These are phyloP conservation scores for Pasiphila rectangulata DNA, from an alignment of 2,888 invertebrate species.

Conservation along the genomic window DNA sequence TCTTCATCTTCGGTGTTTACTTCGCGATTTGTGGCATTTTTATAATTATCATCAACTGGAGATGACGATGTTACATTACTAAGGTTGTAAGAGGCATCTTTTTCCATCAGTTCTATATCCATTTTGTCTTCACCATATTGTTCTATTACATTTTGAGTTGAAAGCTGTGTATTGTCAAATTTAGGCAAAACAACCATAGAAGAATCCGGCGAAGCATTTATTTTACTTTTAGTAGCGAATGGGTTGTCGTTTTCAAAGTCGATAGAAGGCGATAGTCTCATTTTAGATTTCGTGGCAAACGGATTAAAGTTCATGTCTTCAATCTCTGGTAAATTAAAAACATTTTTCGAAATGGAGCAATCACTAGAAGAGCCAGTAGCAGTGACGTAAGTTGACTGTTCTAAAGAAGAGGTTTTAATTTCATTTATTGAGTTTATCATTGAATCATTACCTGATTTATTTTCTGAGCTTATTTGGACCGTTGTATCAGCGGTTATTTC, in stretches of 20 bases:
- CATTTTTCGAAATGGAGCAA: slow-evolving; percentile 48
- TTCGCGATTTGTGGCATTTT: slow-evolving; percentile 53
- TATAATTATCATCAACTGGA: slow-evolving; percentile 49
- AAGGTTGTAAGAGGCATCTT: slow-evolving; percentile 40
- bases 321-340: slow-evolving; percentile 68
- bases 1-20: slow-evolving; percentile 71
- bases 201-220: slow-evolving; percentile 31
- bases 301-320: slow-evolving; percentile 61
- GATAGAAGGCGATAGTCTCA: slow-evolving; percentile 47
- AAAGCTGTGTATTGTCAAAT: slow-evolving; percentile 13
- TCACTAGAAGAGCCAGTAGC: slow-evolving; percentile 48
- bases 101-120: slow-evolving; percentile 41
- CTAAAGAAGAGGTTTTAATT: slow-evolving; percentile 49
- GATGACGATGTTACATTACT: slow-evolving; percentile 49
- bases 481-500: neutral
- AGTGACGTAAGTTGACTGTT: slow-evolving; percentile 53
- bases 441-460: slow-evolving; percentile 18
- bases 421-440: slow-evolving; percentile 26
- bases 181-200: slow-evolving; percentile 20
- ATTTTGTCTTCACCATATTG: slow-evolving; percentile 33
- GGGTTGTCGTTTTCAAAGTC: slow-evolving; percentile 33
- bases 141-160: neutral
- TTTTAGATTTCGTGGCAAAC: slow-evolving; percentile 59
- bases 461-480: slow-evolving; percentile 8
- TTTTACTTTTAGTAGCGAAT: slow-evolving; percentile 37